Evolutionary conservation across 2,888 invertebrate genomes (phyloP), one percentile per base, ranked within the genome.

Genomic region (Pocota personata): DNA sequence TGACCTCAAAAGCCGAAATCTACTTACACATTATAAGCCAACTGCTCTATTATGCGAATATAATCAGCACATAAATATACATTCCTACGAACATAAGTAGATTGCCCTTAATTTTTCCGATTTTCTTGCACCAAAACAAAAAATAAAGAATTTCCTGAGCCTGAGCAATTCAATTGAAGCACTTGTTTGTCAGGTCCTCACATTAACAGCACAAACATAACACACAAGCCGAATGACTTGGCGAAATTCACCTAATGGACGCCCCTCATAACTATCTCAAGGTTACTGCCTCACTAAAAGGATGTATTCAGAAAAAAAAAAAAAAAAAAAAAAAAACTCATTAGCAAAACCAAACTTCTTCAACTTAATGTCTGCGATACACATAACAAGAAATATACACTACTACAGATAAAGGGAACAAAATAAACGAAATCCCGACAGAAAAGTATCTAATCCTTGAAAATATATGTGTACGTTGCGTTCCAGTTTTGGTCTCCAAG

Each of bases 241-340:
- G 69, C 12, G 5, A 35, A 37, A 50, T 19, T 27, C 27, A 43
- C 43, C 16, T 66, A 66, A 55, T 69, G 43, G 37, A 67, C 14
- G 40, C 16, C 19, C n/a, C 35, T 32, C n/a, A 30, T 48, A 32
- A 46, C 12, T 50, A 40, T 21, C 40, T 40, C 16, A 30, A 24
- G 27, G 35, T 30, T 27, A 16, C 8, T 57, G 19, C 57, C 14
- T 35, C n/a, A 14, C 60, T 27, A 43, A 43, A 60, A 43, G 60
- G 57, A 55, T 55, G 27, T 55, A 12, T 35, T 46, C n/a, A 30
- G 46, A 24, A 35, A 46, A 71, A 58, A 58, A 58, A 71, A 71
- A 71, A n/a, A n/a, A n/a, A n/a, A n/a, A n/a, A n/a, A n/a, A n/a
- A 58, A 58, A 58, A 71, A 71, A 71, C 46, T 71, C 71, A 58